phyloP scores from a whole-genome alignment of 2,888 invertebrate species.

The Diarsia rubi region DNA sequence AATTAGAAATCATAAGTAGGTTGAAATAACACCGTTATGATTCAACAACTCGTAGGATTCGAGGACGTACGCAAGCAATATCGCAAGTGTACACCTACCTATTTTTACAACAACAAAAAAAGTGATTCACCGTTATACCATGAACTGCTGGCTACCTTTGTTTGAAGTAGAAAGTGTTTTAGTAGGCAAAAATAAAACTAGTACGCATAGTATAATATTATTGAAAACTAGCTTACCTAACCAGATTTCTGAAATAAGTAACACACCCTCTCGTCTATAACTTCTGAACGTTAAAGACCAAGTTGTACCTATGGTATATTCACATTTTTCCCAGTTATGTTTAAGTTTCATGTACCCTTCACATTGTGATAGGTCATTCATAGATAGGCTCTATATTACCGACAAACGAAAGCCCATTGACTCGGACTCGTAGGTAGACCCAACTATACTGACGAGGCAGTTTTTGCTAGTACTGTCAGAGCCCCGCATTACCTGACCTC shows the following conservation, averaged over 20 bases:
- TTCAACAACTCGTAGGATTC: constrained; percentile 15
- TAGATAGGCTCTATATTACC: not conserved
- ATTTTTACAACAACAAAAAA: not conserved
- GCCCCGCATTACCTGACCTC: too few species aligned
- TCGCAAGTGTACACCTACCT: constrained; percentile 26
- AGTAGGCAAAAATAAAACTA: not conserved
- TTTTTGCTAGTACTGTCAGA: not conserved
- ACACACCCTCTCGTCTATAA: not conserved
- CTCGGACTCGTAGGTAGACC: not conserved
- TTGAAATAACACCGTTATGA: constrained; percentile 24
- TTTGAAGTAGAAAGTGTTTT: not conserved
- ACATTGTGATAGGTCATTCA: not conserved
- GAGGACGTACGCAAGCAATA: constrained; percentile 31
- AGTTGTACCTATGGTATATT: too few species aligned
- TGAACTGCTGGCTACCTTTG: not conserved
- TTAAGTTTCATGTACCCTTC: too few species aligned
- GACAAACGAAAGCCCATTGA: not conserved
- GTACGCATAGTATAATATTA: not conserved
- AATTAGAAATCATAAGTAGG: constrained; percentile 32
- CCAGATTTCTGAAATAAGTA: not conserved
- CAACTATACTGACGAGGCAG: too few species aligned
- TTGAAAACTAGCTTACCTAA: not conserved
- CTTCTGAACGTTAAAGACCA: not conserved
- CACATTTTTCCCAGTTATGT: not conserved
- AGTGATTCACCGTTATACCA: not conserved